Evolutionary conservation across 2,888 invertebrate genomes (phyloP), one percentile per base, ranked within the genome.

Genomic region (Drosophila recens): DNA sequence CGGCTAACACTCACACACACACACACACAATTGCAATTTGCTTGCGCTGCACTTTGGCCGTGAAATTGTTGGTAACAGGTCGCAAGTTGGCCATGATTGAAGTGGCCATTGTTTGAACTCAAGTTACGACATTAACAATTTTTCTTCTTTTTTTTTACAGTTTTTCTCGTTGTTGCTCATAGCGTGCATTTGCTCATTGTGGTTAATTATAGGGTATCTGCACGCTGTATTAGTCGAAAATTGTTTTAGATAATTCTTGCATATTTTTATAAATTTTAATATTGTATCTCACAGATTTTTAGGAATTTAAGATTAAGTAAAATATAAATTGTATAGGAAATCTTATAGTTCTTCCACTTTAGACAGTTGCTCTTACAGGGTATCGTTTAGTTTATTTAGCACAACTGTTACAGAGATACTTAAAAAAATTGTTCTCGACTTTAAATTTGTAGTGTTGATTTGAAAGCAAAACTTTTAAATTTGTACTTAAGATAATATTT

Each of bases 41-140:
- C 36, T 9, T 36, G 20, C 27, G 45, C 57, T 65, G 65, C 77
- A 69, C 48, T 69, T 73, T 76, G 77, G 73, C 76, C 76, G 57
- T 76, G 76, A 76, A 76, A 73, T 59, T 76, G 73, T 58, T 68
- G 62, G 40, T 61, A 67, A 63, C 52, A 46, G 48, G 57, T 33
- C 57, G 57, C 38, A 57, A 68, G 43, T 51, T 76, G 77, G 59
- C 77, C 76, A 62, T 58, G 72, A 59, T 73, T 73, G 65, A 54
- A 73, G 69, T 76, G 73, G 52, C 69, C 62, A 38, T 43, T 40
- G 51, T 46, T 52, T 42, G 23, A 17, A 52, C 42, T 57, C 33
- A 43, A 53, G 57, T 65, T 57, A 51, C 17, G 27, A 51, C 49
- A 66, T 61, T 67, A 57, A 46, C 36, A 13, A 10, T 23, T 15